Percentiles rank a stretch among this genome's conserved stretches.
Evolutionary conservation across 2,113 vertebrate genomes (phyloP).

Genomic region (Aptenodytes forsteri): DNA sequence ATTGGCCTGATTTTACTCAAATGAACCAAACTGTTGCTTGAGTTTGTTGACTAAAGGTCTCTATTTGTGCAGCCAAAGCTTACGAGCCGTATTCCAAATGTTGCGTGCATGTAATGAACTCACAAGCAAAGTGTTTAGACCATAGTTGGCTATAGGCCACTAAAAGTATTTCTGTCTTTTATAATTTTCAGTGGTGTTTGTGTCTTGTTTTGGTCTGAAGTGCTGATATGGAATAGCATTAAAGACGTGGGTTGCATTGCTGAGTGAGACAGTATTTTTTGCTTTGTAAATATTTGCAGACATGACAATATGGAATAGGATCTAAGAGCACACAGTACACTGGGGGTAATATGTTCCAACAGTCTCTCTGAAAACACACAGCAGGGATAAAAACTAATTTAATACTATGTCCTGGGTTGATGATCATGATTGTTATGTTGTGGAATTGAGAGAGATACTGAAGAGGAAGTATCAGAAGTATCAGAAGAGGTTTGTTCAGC

Average conservation of each 20-base stretch:
- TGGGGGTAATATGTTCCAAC: not conserved
- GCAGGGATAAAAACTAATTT: not conserved
- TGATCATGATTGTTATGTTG: not conserved
- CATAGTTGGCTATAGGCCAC: conserved; percentile 16
- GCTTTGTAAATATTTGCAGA: conserved; percentile 35
- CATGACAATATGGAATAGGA: not conserved
- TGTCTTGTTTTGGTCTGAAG: conserved; percentile 36
- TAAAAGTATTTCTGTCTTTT: conserved; percentile 19
- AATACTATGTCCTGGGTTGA: not conserved
- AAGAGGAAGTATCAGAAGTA: not conserved
- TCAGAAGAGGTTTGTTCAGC: not conserved
- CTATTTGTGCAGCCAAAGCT: not conserved
- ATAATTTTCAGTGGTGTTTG: not conserved
- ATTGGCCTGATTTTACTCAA: not conserved
- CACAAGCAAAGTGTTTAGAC: not conserved
- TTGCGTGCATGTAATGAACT: not conserved
- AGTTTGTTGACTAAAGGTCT: not conserved
- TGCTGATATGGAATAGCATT: conserved; percentile 7
- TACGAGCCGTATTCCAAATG: not conserved
- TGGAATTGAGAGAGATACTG: not conserved
- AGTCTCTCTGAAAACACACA: not conserved
- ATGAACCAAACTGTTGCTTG: not conserved
- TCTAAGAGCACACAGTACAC: not conserved
- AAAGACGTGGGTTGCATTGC: not conserved
- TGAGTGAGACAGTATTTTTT: not conserved